Evolutionary conservation across 2,797 vertebrate genomes (phyloP).

Genomic region (Anabas testudineus): DNA sequence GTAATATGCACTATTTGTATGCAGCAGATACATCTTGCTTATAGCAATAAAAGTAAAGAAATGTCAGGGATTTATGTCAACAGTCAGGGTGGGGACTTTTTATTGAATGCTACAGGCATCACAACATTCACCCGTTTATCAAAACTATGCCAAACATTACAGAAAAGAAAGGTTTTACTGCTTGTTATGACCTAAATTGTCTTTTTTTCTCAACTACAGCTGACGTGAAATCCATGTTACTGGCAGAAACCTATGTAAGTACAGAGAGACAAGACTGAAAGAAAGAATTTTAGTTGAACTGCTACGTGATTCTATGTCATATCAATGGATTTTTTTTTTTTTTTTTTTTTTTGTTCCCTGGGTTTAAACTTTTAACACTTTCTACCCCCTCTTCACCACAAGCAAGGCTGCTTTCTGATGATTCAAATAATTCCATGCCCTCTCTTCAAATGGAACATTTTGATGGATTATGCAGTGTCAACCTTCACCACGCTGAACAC

Average conservation of each 20-base stretch:
- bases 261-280: slow-evolving; percentile 28
- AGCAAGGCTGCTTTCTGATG: slow-evolving; percentile 69
- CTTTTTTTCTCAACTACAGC: slow-evolving; percentile 6
- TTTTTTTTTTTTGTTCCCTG: slow-evolving; percentile 19
- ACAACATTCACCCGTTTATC: no score
- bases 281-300: slow-evolving; percentile 22
- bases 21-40: slow-evolving; percentile 36
- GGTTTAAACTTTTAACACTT: slow-evolving; percentile 48
- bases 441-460: slow-evolving; percentile 75
- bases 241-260: slow-evolving; percentile 6
- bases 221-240: slow-evolving; percentile 13
- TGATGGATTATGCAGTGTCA: slow-evolving; percentile 80
- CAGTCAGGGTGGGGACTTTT: not conserved
- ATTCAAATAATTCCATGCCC: slow-evolving; percentile 70
- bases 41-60: not conserved
- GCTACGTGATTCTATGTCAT: slow-evolving; percentile 29
- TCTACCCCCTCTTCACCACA: slow-evolving; percentile 38
- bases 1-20: slow-evolving; percentile 27
- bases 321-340: slow-evolving; percentile 23
- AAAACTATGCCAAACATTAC: not conserved
- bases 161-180: not conserved
- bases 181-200: not conserved
- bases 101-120: no score
- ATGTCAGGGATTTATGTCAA: not conserved
- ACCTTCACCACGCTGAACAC: slow-evolving; percentile 64